These are phyloP conservation scores for Calyptomena viridis DNA, from an alignment of 2,113 vertebrate genomes.

Conservation along the genomic window DNA sequence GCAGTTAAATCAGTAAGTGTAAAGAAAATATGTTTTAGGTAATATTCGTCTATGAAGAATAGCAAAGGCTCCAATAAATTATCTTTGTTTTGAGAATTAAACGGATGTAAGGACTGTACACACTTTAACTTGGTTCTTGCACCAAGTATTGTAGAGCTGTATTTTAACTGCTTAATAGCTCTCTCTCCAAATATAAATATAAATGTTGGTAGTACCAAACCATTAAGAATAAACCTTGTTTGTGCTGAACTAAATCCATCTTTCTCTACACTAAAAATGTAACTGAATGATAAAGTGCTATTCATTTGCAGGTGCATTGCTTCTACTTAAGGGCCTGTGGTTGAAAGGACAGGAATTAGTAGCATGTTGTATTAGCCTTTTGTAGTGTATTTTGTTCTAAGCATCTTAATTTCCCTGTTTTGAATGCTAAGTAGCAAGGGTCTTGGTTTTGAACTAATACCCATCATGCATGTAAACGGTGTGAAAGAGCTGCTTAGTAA, in stretches of 20 bases:
- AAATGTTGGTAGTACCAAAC: conserved; percentile 85
- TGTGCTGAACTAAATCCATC: conserved; percentile 83
- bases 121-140: conserved; percentile 48
- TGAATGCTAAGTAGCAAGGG: conserved; percentile 97
- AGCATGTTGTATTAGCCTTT: conserved; percentile 99
- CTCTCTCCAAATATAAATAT: conserved; percentile 77
- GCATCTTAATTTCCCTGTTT: conserved; percentile 99
- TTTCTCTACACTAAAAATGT: conserved; percentile 86
- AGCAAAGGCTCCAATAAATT: conserved; percentile 2
- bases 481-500: conserved; percentile 99
- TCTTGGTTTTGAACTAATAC: conserved; percentile 96
- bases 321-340: conserved; percentile 94
- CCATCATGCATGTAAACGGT: conserved; percentile 98
- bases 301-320: conserved; percentile 99
- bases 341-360: conserved; percentile 97
- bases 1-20: neutral
- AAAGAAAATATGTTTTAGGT: conserved; percentile 19
- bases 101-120: conserved; percentile 19
- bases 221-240: conserved; percentile 87
- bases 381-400: conserved; percentile 98
- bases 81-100: conserved; percentile 51
- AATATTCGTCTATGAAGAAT: conserved; percentile 1
- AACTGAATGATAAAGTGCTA: conserved; percentile 93
- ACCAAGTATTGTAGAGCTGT: conserved; percentile 59
- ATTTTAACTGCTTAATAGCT: conserved; percentile 77